Base-by-base conservation (phyloP, 2,888 invertebrate genomes). In the Philaethria dido region DNA sequence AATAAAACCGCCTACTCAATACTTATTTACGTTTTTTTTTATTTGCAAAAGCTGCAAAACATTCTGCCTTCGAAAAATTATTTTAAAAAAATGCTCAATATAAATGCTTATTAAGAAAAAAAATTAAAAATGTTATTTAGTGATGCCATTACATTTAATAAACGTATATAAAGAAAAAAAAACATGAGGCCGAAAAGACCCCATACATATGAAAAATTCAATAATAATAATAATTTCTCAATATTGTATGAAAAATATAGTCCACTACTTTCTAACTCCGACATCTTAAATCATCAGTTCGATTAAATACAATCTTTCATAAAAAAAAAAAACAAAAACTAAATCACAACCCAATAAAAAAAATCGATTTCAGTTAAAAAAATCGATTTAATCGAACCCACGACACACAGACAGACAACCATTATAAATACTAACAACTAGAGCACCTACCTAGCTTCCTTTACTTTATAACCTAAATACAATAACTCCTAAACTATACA, bases 381-480 rank as follows among this genome's bases (percentile, higher is more conserved):
- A 57, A 42, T 22, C 42, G n/a, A 39, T 64, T 62, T 29, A 63
- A 44, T 52, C 48, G 29, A 62, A 68, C 55, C 57, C 16, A 44
- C 16, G 61, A 39, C 20, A 14, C n/a, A 39, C 45, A n/a, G 9
- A 64, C 50, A 18, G 20, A 20, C 55, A 52, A 16, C 60, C 39
- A 9, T 64, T 64, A 75, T 75, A 74, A 75, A 73, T 72, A 74
- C 70, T 72, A 75, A 65, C 1, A 67, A n/a, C 72, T 73, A 74
- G 69, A 75, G 75, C 75, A 74, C 73, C 75, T 75, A 75, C 69
- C 75, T 75, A 74, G 69, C 71, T 69, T 66, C 45, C 25, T 61
- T 66, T 67, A 13, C 63, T 42, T 36, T 54, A 36, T 50, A 57
- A 16, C 25, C 55, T 61, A 52, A 61, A 66, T 66, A 64, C 48